These are phyloP conservation scores for Dendroctonus ponderosae DNA, from an alignment of 1,140 invertebrate genomes.

Conservation along the genomic window DNA sequence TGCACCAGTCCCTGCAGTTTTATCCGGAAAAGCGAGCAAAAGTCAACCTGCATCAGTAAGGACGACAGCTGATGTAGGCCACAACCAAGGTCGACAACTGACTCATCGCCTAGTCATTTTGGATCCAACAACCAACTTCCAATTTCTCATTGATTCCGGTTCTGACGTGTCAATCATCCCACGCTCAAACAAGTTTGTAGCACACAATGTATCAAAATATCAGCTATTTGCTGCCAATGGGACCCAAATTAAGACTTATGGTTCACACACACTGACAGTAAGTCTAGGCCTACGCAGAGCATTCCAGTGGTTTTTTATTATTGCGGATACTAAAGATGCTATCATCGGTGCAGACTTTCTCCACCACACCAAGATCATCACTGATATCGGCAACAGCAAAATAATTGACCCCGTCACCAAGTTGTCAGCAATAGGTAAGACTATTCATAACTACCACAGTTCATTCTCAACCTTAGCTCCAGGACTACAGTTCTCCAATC, in stretches of 20 bases:
- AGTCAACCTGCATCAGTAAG: slow-evolving; percentile 2
- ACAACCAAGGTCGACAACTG: slow-evolving; percentile 1
- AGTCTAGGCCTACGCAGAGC: slow-evolving; percentile 25
- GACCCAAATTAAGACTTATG: slow-evolving; percentile 15
- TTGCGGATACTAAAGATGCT: slow-evolving; percentile 24
- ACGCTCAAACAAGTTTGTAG: not conserved
- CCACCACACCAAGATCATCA: slow-evolving; percentile 1
- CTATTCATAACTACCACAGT: not conserved
- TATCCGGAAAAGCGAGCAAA: slow-evolving; percentile 1
- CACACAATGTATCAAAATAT: not conserved
- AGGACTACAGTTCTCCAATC: slow-evolving; percentile 2
- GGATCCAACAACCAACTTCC: not conserved
- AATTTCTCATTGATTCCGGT: slow-evolving; percentile 19
- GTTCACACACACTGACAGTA: slow-evolving; percentile 7
- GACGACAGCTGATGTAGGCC: slow-evolving; percentile 1
- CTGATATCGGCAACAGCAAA: not conserved
- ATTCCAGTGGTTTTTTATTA: slow-evolving; percentile 29
- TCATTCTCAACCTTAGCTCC: not conserved
- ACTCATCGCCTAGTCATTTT: slow-evolving; percentile 8
- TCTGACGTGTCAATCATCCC: slow-evolving; percentile 15
- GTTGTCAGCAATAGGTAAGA: not conserved
- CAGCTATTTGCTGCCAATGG: slow-evolving; percentile 25
- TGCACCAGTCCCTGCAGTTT: slow-evolving; percentile 31
- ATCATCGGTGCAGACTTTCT: slow-evolving; percentile 36
- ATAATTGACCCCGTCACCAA: not conserved